Conservation (phyloP, 2,888 invertebrate species). For the Dinocampus coccinellae region DNA sequence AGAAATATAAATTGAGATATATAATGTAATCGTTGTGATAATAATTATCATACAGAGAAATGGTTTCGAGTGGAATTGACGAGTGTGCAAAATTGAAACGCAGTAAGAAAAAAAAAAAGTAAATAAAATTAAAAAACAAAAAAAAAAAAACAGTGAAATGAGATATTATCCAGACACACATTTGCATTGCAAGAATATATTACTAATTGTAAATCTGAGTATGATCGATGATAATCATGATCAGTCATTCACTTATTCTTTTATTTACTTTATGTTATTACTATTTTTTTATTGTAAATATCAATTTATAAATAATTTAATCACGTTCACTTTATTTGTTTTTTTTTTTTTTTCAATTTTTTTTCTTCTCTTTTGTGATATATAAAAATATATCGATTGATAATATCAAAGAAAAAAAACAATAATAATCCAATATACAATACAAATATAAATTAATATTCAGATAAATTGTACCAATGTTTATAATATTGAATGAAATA, state of each 20-base stretch:
- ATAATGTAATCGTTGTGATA: not conserved
- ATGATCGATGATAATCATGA: slow-evolving; percentile 54
- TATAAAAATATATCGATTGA: no score
- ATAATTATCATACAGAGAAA: not conserved
- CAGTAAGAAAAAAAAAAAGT: slow-evolving; percentile 4
- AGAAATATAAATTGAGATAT: not conserved
- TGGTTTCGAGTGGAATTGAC: not conserved
- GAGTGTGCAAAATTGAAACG: slow-evolving; percentile 12
- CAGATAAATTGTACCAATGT: no score
- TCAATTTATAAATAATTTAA: not conserved
- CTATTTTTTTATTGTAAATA: not conserved
- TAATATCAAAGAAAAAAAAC: no score
- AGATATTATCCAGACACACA: no score
- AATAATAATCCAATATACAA: no score
- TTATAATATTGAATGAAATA: not conserved
- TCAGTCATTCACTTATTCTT: not conserved
- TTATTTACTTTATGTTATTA: not conserved
- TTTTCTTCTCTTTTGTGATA: no score
- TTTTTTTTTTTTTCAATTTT: not conserved
- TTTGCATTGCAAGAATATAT: not conserved
- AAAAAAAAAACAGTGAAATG: no score
- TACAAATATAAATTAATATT: no score
- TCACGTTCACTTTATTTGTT: not conserved
- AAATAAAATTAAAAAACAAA: no score
- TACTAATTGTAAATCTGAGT: slow-evolving; percentile 44